phyloP scores from a whole-genome alignment of 1,140 invertebrate genomes.

The Sycobia sp. region DNA sequence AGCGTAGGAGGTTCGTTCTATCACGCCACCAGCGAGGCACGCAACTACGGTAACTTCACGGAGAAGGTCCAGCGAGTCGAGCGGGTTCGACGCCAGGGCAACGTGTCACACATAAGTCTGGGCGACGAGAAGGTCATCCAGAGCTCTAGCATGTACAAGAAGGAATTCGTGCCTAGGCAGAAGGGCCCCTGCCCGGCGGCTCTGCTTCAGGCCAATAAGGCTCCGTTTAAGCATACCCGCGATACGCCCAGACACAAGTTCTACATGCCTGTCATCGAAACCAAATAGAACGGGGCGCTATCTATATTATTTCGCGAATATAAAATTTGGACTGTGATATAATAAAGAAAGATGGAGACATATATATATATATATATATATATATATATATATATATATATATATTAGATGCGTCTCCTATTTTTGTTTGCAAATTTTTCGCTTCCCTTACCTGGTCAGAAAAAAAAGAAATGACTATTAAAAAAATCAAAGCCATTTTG shows the following conservation, averaged over 20 bases:
- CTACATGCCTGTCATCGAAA: conserved; percentile 67
- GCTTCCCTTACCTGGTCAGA: too few relatives aligned
- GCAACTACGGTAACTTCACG: conserved; percentile 14
- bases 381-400: too few relatives aligned
- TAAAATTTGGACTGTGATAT: conserved; percentile 36
- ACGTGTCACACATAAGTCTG: conserved; percentile 74
- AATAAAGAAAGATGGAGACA: conserved; percentile 2
- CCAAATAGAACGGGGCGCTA: conserved; percentile 6
- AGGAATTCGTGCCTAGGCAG: conserved; percentile 72
- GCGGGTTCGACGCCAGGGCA: conserved; percentile 66
- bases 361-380: too few relatives aligned
- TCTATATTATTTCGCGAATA: conserved; percentile 5
- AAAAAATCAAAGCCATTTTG: neutral
- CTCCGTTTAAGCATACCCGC: conserved; percentile 79
- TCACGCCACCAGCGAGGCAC: conserved; percentile 25
- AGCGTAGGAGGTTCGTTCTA: conserved; percentile 70
- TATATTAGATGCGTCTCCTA: too few relatives aligned
- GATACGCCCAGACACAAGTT: conserved; percentile 83
- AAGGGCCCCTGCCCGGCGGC: conserved; percentile 78
- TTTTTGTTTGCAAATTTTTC: too few relatives aligned
- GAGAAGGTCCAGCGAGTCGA: conserved; percentile 42
- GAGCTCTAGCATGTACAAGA: conserved; percentile 73
- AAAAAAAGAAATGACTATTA: too few relatives aligned
- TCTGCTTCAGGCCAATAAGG: conserved; percentile 72
- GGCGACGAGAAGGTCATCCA: conserved; percentile 62